A percentile compares a stretch with the other conserved stretches of the same genome.
Evolutionary conservation across 2,888 invertebrate genomes (phyloP).

Genomic region (Acanthosepion pharaonis): DNA sequence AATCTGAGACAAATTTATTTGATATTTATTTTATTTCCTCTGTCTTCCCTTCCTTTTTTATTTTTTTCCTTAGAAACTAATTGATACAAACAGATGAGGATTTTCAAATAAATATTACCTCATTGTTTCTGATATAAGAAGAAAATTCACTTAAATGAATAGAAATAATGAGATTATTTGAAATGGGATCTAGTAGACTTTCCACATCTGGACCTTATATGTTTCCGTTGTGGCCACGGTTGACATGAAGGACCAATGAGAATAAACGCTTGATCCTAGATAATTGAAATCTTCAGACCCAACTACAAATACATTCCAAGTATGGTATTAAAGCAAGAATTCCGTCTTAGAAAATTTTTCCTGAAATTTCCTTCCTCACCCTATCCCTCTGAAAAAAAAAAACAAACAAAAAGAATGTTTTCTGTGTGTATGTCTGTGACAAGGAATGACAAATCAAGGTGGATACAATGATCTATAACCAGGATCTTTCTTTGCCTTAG

Average conservation of each 20-base stretch:
- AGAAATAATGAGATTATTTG: neutral
- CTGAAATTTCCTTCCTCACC: slow-evolving; percentile 4
- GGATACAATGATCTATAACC: slow-evolving; percentile 5
- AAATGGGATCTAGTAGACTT: neutral
- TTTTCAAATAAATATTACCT: neutral
- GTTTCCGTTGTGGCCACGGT: slow-evolving; percentile 23
- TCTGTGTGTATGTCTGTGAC: neutral
- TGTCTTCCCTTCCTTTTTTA: neutral
- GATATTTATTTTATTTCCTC: neutral
- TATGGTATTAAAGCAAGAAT: slow-evolving; percentile 20
- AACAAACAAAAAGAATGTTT: neutral
- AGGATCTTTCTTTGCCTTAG: slow-evolving; percentile 33
- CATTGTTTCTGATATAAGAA: neutral
- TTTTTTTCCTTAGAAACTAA: neutral
- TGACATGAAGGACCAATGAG: neutral
- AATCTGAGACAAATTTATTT: neutral
- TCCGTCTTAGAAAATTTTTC: slow-evolving; percentile 14
- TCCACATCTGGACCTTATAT: neutral
- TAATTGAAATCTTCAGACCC: neutral
- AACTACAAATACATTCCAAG: neutral
- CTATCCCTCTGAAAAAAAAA: neutral
- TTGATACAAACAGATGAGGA: neutral
- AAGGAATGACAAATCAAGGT: slow-evolving; percentile 15
- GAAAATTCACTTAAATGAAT: neutral
- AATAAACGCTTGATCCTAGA: neutral